Base-by-base conservation (phyloP, 1,140 invertebrate genomes). In the Drosophila nasuta region DNA sequence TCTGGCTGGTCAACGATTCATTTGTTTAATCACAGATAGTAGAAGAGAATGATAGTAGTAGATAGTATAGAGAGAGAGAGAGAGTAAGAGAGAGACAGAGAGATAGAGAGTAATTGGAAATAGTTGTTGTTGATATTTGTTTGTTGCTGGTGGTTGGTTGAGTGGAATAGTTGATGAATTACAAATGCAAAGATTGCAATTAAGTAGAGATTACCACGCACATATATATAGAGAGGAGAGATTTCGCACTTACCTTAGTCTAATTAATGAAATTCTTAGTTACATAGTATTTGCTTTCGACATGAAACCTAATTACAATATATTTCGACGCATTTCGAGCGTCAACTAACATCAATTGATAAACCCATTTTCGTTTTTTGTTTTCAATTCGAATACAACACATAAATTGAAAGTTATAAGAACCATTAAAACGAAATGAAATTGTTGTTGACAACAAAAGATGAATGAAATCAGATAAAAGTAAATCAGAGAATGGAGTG, bases 161-260 rank as follows among this genome's bases (percentile, higher is more conserved):
- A 46, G 43, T 70, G 60, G 77, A 72, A 66, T 72, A 81, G 49
- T 25, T 25, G 20, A 72, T 69, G 75, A 75, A 79, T 76, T 76
- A 83, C 72, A 74, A 68, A 86, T 75, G 82, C 80, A 63, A 64
- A 70, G 38, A 56, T 81, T 77, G 81, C 82, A 74, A 68, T 76
- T 67, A 74, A 68, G 72, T 67, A 81, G 63, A 81, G 59, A 65
- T 86, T 81, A 85, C 82, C 82, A 85, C 41, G 41, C 80, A 82
- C 76, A 82, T 38, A 69, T 25, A 73, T 68, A 73, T 30, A 25
- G 41, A 49, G 65, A 43, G 67, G 77, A 75, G 33, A 78, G 33
- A 78, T 28, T 51, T 72, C 48, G 46, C 82, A 86, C 82, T 86
- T 86, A 86, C 82, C 82, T 86, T 86, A 76, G 76, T 68, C 82